Conservation (phyloP, 2,797 vertebrate genomes). For the Tolypeutes matacus region DNA sequence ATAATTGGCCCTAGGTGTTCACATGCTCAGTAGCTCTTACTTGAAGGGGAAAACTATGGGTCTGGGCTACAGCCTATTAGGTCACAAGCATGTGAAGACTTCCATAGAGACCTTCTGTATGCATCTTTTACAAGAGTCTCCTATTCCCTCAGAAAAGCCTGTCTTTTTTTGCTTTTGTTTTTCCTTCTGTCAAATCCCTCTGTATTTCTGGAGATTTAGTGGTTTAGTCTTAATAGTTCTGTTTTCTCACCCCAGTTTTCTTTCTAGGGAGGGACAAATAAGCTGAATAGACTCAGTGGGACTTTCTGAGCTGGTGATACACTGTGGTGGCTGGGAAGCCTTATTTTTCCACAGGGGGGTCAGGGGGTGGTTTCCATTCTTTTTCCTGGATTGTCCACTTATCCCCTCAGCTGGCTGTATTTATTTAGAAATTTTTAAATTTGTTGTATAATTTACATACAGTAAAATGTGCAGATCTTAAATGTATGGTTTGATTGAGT, state of each 20-base stretch:
- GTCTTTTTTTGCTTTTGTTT: not conserved
- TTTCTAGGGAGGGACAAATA: slow-evolving; percentile 13
- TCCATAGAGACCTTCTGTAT: not conserved
- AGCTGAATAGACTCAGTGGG: not conserved
- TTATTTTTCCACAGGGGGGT: not conserved
- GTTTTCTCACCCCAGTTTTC: not conserved
- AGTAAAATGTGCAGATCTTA: not conserved
- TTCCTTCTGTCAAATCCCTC: not conserved
- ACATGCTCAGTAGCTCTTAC: not conserved
- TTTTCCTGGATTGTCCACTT: not conserved
- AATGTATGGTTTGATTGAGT: not conserved
- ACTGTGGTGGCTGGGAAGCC: not conserved
- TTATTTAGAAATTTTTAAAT: not conserved
- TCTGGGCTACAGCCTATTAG: not conserved
- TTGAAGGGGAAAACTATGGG: not conserved
- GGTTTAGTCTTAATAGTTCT: slow-evolving; percentile 8
- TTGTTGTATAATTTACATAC: not conserved
- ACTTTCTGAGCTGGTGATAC: slow-evolving; percentile 39
- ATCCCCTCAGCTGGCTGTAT: not conserved
- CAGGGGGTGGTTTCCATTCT: not conserved
- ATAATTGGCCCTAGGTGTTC: not conserved
- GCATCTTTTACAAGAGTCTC: not conserved
- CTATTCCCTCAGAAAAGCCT: not conserved
- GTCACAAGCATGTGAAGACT: not conserved
- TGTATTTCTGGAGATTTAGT: slow-evolving; percentile 15